Conservation (phyloP, 2,888 invertebrate genomes). For the Ptilodon capucinus region DNA sequence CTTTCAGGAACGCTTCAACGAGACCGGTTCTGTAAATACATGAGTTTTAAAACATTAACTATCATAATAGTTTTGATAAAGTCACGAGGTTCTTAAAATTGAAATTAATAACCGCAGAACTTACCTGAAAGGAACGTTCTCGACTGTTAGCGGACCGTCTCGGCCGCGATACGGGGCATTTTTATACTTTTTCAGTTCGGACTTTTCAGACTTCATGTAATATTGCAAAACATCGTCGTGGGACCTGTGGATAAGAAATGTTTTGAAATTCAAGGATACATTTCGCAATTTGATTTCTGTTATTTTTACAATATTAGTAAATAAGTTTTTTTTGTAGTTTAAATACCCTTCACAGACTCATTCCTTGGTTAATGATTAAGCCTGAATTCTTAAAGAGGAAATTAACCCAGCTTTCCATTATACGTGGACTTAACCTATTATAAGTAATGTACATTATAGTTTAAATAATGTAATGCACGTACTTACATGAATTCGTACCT, state of each 20-base stretch:
- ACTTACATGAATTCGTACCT: too few relatives aligned
- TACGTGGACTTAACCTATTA: too few relatives aligned
- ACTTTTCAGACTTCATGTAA: constrained; percentile 84
- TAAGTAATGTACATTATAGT: too few relatives aligned
- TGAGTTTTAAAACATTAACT: constrained; percentile 2
- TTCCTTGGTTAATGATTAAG: too few relatives aligned
- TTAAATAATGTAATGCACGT: too few relatives aligned
- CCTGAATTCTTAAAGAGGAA: too few relatives aligned
- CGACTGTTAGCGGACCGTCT: constrained; percentile 84
- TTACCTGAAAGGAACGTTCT: constrained; percentile 83
- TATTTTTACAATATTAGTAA: background rate
- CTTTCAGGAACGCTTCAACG: constrained; percentile 81
- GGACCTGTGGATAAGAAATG: constrained; percentile 74
- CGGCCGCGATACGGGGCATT: constrained; percentile 81
- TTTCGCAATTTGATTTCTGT: background rate
- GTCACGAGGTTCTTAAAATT: constrained; percentile 27
- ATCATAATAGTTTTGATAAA: constrained; percentile 23
- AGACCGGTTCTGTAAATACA: constrained; percentile 70
- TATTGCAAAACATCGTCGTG: constrained; percentile 83
- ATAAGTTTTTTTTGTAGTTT: too few relatives aligned
- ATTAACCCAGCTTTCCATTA: too few relatives aligned
- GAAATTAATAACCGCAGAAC: constrained; percentile 37
- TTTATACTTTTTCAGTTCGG: constrained; percentile 73
- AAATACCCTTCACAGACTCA: too few relatives aligned
- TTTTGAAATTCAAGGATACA: constrained; percentile 1